These are phyloP conservation scores for Mycteria americana DNA, from an alignment of 2,797 vertebrate species.

Conservation along the genomic window DNA sequence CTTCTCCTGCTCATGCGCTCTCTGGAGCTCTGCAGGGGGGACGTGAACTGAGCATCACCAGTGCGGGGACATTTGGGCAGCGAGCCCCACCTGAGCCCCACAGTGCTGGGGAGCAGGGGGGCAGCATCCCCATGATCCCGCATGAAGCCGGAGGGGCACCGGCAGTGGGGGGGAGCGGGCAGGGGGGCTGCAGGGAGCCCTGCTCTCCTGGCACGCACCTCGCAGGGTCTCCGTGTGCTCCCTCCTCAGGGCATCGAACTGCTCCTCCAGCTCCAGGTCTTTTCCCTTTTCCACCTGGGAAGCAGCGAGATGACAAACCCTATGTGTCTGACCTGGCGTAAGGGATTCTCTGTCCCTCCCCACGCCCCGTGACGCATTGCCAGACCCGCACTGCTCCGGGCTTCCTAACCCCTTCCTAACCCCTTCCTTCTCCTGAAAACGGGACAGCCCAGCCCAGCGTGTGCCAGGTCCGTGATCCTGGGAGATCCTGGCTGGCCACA, in stretches of 20 bases:
- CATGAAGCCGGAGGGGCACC: not conserved
- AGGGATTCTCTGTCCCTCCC: not conserved
- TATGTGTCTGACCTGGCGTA: rapidly evolving
- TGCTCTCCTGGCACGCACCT: constrained; percentile 70
- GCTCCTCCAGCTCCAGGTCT: constrained; percentile 74
- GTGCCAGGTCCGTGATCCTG: not conserved
- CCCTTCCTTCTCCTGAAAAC: rapidly evolving
- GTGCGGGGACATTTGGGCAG: not conserved
- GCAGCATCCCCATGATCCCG: not conserved
- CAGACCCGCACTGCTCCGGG: constrained; percentile 51
- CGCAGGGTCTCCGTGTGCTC: constrained; percentile 65
- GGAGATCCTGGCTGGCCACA: not conserved
- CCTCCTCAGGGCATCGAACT: constrained; percentile 57
- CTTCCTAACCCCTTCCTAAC: not conserved
- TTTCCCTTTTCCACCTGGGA: constrained; percentile 81
- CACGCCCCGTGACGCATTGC: rapidly evolving
- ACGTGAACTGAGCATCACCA: not conserved
- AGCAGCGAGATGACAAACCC: not conserved
- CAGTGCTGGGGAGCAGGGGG: not conserved
- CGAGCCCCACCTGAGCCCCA: not conserved
- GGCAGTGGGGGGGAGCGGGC: rapidly evolving
- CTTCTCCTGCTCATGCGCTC: constrained; percentile 70
- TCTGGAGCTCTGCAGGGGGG: constrained; percentile 68
- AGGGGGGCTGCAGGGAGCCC: not conserved
- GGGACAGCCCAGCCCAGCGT: not conserved